Conservation (phyloP, 2,797 vertebrate species). For the Anguilla marmorata region DNA sequence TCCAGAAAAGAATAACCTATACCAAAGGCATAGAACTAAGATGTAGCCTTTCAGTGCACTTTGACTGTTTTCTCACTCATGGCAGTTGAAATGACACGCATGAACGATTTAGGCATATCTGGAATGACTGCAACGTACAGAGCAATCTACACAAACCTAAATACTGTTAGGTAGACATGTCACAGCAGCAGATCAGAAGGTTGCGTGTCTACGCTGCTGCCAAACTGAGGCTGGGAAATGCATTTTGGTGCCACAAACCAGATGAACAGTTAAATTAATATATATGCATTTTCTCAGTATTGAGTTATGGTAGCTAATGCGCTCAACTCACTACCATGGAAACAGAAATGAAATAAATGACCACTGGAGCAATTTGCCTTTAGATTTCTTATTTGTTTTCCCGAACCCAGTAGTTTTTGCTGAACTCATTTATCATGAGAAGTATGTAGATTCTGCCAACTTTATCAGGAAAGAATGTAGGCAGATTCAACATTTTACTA, state of each 20-base stretch:
- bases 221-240: too few relatives aligned
- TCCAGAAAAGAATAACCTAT: not conserved
- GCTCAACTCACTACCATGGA: too few relatives aligned
- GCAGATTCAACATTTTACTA: not conserved
- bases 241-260: too few relatives aligned
- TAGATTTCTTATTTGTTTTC: too few relatives aligned
- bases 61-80: conserved; percentile 1
- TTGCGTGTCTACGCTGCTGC: not conserved
- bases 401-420: too few relatives aligned
- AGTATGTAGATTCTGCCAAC: not conserved
- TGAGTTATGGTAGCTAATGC: too few relatives aligned
- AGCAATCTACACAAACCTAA: not conserved
- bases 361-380: too few relatives aligned
- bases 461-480: not conserved
- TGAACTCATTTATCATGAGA: not conserved
- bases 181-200: not conserved
- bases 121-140: not conserved
- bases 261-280: too few relatives aligned
- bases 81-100: not conserved
- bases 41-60: not conserved
- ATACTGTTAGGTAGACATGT: not conserved
- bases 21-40: not conserved
- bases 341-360: too few relatives aligned
- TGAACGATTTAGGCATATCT: not conserved
- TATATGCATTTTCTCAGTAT: too few relatives aligned